phyloP scores from a whole-genome alignment of 2,888 invertebrate genomes.

The Trachelus tabidus region DNA sequence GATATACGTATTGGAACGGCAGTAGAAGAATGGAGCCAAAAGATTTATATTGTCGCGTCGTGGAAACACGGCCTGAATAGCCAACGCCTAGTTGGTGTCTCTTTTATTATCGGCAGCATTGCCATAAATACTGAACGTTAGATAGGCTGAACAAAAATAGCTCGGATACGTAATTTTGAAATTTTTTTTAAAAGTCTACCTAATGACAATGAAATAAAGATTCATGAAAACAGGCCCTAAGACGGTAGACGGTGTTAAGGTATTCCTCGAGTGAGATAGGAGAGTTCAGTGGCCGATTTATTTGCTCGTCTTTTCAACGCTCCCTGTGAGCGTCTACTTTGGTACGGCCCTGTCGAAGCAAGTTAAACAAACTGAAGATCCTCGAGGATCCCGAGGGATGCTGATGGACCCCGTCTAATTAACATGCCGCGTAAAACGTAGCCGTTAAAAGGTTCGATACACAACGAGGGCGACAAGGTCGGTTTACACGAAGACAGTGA shows the following conservation, averaged over 20 bases:
- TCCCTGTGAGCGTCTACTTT: neutral
- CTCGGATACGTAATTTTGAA: neutral
- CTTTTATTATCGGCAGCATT: neutral
- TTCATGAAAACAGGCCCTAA: neutral
- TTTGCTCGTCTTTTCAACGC: neutral
- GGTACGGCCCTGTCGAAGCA: neutral
- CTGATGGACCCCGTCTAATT: slow-evolving; percentile 1
- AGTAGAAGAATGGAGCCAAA: neutral
- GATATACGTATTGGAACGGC: neutral
- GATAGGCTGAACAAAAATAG: neutral
- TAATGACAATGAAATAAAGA: neutral
- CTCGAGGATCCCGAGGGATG: neutral
- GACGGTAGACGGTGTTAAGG: neutral
- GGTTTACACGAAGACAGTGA: neutral
- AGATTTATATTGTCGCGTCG: neutral
- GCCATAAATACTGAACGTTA: neutral
- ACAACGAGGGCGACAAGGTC: neutral
- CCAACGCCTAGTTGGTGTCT: neutral
- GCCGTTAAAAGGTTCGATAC: slow-evolving; percentile 1
- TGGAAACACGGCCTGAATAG: slow-evolving; percentile 2
- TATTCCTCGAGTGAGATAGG: neutral
- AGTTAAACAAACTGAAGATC: neutral
- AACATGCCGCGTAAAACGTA: neutral
- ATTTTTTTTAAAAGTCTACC: neutral
- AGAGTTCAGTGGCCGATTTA: neutral